Base-by-base conservation (phyloP, 2,888 invertebrate species). In the Rutpela maculata region DNA sequence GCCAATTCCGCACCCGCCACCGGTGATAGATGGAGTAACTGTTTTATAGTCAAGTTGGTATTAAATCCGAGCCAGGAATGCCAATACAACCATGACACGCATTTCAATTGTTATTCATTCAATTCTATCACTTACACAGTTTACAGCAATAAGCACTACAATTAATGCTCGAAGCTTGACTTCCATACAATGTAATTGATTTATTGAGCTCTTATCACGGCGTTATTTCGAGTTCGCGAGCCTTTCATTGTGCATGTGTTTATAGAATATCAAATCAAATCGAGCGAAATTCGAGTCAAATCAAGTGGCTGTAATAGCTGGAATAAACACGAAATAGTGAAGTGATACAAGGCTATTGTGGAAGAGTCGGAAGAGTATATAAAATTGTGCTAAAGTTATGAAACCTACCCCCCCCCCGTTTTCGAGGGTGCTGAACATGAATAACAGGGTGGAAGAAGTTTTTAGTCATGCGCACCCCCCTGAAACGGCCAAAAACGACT, bases 51-150 rank as follows among this genome's bases (percentile, higher is more conserved):
- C 82, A 75, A 79, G 81, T 76, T 75, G 84, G 86, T 87, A 88
- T 88, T 87, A 88, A 88, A 88, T 88, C 87, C 87, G 86, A 85
- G 86, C 84, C 86, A 87, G 88, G 89, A 89, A 89, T 89, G 88
- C 87, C 88, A 89, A 89, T 88, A 85, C 83, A 76, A 84, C 87
- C 86, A 88, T 89, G 89, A 89, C 88, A 86, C 84, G 89, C 89
- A 86, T 88, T 89, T 89, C 89, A 88, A 89, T 89, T 89, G 89
- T 89, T 85, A 76, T 65, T 70, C 77, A 72, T 78, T 76, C 77
- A 80, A 77, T 80, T 80, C 75, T 75, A 72, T 75, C 77, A 75
- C 75, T 68, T 50, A 56, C 60, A 55, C 57, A 67, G 71, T 71
- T 71, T 74, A 77, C 73, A 38, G 68, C 66, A 73, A 22, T 66